Evolutionary conservation across 2,797 vertebrate species (phyloP).

Genomic region (Pseudochirops corinnae): DNA sequence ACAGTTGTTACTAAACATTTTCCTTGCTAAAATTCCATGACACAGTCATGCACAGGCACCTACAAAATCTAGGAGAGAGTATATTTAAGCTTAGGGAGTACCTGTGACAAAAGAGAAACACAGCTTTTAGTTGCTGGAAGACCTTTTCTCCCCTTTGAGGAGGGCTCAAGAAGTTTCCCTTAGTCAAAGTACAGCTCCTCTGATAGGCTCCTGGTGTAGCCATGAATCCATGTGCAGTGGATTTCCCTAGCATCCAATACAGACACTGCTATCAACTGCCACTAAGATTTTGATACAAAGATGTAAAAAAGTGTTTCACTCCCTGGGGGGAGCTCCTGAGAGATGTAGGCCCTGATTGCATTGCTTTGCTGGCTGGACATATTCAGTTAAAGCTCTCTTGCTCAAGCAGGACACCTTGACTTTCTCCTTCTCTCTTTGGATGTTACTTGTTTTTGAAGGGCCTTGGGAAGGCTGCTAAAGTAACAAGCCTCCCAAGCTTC

Average conservation of each 20-base stretch:
- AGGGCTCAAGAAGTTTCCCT: not conserved
- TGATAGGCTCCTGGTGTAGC: not conserved
- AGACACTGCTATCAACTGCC: not conserved
- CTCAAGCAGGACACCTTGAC: not conserved
- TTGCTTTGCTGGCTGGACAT: not conserved
- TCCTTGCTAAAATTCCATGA: not conserved
- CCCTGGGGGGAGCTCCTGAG: not conserved
- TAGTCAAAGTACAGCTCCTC: not conserved
- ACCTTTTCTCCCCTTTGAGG: not conserved
- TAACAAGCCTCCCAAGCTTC: not conserved
- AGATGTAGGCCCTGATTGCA: not conserved
- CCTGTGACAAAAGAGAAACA: not conserved
- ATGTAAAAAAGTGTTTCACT: not conserved
- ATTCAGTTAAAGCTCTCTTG: not conserved
- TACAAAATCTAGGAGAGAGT: not conserved
- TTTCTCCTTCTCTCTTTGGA: not conserved
- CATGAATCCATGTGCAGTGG: not conserved
- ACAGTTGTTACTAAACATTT: not conserved
- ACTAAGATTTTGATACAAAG: not conserved
- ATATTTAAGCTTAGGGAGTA: not conserved
- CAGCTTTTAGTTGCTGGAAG: not conserved
- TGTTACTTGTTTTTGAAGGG: not conserved
- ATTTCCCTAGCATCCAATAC: not conserved
- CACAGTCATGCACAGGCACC: not conserved
- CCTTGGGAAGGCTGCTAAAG: not conserved